Evolutionary conservation across 2,797 vertebrate genomes (phyloP), one percentile per base, ranked within the genome.

Genomic region (Betta splendens): DNA sequence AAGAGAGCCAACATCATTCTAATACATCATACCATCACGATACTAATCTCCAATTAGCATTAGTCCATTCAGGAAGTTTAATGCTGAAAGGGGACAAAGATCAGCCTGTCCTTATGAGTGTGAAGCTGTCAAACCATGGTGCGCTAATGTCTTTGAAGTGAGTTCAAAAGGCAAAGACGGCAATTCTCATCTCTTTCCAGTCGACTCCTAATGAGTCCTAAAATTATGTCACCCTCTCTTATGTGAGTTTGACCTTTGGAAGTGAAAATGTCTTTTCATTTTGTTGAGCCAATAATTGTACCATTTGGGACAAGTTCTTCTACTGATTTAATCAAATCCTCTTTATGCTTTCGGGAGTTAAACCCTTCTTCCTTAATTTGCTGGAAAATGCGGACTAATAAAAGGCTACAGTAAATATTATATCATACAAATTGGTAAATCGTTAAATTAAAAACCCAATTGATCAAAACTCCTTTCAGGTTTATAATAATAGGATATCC

Each of bases 31-130:
- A 82, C 75, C 62, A 79, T 85, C 72, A 79, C 7, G 78, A 87
- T 89, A 91, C 90, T 89, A 72, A 87, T 85, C 83, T 83, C 69
- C 82, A 91, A 91, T 92, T 90, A 92, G 78, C 85, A 74, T 9
- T 42, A 83, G 75, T 83, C 81, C 77, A 85, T 91, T 91, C 82
- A 70, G 71, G 63, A 80, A 85, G 79, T 84, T 85, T 79, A 86
- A 86, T 82, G 67, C 84, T 61, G 58, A 76, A 77, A 67, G 69
- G 63, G 72, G 72, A 79, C 73, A 80, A 80, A 86, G 77, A 84
- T 77, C 86, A 83, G 56, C 25, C 53, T 58, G 63, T 80, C 78
- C 80, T 83, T 68, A 70, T 5, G 63, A 88, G 73, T 63, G 69
- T 59, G 56, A 75, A 60, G 65, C 63, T 72, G 77, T 83, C 64